phyloP scores from a whole-genome alignment of 2,888 invertebrate species.

The Teleogryllus oceanicus region DNA sequence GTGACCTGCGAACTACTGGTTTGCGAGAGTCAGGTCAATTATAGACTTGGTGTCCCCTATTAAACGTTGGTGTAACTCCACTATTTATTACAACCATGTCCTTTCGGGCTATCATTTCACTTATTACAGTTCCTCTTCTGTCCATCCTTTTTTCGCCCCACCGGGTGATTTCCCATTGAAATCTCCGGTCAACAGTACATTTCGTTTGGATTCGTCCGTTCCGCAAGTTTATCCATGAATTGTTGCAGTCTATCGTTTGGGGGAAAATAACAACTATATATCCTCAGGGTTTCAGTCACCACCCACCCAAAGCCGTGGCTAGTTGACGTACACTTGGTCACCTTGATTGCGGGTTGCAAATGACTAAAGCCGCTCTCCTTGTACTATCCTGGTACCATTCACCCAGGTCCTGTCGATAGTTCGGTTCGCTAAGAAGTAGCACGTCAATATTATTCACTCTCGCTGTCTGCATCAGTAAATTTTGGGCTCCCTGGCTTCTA shows the following conservation, averaged over 20 bases:
- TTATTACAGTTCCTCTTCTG: no score
- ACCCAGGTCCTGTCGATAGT: not conserved
- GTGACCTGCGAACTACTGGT: no score
- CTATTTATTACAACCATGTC: no score
- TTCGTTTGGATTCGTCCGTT: no score
- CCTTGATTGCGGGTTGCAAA: not conserved
- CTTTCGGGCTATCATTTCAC: no score
- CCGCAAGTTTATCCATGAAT: not conserved
- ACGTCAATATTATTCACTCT: not conserved
- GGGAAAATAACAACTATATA: not conserved
- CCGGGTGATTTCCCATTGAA: no score
- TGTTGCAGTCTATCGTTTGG: not conserved
- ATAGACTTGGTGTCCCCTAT: no score
- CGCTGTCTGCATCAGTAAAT: not conserved
- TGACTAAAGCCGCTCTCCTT: not conserved
- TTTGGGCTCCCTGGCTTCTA: no score
- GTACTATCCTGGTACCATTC: not conserved
- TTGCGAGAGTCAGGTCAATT: no score
- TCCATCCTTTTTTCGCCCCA: no score
- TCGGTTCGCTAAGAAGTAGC: not conserved
- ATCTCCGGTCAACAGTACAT: no score
- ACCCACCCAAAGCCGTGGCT: not conserved
- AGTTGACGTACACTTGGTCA: not conserved
- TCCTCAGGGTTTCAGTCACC: not conserved
- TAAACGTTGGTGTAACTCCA: no score